Base-by-base conservation (phyloP, 2,113 vertebrate genomes). In the Phycodurus eques region DNA sequence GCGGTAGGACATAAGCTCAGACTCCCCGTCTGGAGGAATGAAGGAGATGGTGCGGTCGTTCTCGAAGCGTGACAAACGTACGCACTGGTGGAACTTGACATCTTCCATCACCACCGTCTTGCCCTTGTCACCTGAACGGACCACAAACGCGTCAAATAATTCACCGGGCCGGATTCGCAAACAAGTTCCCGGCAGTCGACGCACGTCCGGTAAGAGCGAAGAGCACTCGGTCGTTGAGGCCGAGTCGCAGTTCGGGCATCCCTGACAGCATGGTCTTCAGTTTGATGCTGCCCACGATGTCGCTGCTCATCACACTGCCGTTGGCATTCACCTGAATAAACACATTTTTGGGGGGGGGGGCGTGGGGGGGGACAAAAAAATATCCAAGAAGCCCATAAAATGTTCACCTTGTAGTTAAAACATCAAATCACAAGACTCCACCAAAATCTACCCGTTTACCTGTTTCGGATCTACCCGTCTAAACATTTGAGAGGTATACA, bases 51-150 rank as follows among this genome's bases (percentile, higher is more conserved):
- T 98, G 9, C 96, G 92, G 85, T 98, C 96, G 0, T 89, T 95
- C 65, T 98, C 96, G 1, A 98, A 98, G 31, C 96, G 96, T 0
- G 96, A 97, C 0, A 98, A 94, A 0, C 96, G 93, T 10, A 98
- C 96, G 0, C 96, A 98, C 89, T 98, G 96, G 84, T 98, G 96
- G 85, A 98, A 98, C 81, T 97, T 98, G 2, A 98, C 96, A 0
- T 98, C 96, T 78, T 98, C 96, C 90, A 98, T 94, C 61, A 94
- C 84, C 75, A 98, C 96, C 0, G 95, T 95, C 69, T 97, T 97
- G 75, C 94, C 96, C 70, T 93, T 96, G 74, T 95, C 94, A 57
- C 96, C 96, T 96, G 83, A 75, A 62, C 49, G 75, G 44, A 84
- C 7, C 14, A 19, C 8, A 42, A 53, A 61, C 47, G 12, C 14